A percentile compares a stretch with the other conserved stretches of the same genome.
These are phyloP conservation scores for Proisotoma minuta DNA, from an alignment of 2,888 invertebrate species.

Conservation along the genomic window DNA sequence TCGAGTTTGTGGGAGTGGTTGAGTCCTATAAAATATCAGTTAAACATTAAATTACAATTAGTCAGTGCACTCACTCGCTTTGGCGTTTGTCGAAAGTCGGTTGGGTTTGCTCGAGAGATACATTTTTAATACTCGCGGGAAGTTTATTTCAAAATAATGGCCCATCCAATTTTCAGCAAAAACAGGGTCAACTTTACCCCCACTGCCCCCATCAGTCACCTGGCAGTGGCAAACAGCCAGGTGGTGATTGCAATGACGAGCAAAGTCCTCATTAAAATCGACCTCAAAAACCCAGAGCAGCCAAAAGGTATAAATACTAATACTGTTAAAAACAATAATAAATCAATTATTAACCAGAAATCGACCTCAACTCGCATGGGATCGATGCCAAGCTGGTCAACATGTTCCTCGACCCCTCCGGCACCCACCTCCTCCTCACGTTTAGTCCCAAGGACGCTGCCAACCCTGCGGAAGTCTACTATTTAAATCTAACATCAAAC, in stretches of 20 bases:
- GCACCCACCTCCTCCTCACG: conserved; percentile 75
- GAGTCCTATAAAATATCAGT: conserved; percentile 20
- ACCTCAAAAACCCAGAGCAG: conserved; percentile 71
- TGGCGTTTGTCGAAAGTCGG: conserved; percentile 35
- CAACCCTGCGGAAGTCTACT: conserved; percentile 67
- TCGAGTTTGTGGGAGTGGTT: conserved; percentile 38
- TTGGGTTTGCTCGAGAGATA: conserved; percentile 37
- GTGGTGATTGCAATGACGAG: conserved; percentile 79
- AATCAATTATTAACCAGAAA: conserved; percentile 24
- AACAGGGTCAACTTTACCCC: conserved; percentile 76
- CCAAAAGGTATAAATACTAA: conserved; percentile 62
- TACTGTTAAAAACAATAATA: not conserved
- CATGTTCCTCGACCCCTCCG: conserved; percentile 79
- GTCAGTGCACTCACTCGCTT: conserved; percentile 29
- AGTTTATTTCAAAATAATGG: conserved; percentile 51
- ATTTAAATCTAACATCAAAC: conserved; percentile 66
- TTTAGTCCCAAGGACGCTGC: conserved; percentile 60
- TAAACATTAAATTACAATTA: not conserved
- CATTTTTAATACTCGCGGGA: conserved; percentile 27
- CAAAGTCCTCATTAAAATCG: conserved; percentile 71
- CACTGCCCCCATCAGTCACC: conserved; percentile 70
- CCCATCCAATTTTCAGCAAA: conserved; percentile 79
- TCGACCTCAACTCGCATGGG: conserved; percentile 58
- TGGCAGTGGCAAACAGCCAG: conserved; percentile 75
- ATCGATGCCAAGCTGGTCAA: conserved; percentile 60